phyloP scores from a whole-genome alignment of 1,140 invertebrate species.

The Tetraneura akinire region DNA sequence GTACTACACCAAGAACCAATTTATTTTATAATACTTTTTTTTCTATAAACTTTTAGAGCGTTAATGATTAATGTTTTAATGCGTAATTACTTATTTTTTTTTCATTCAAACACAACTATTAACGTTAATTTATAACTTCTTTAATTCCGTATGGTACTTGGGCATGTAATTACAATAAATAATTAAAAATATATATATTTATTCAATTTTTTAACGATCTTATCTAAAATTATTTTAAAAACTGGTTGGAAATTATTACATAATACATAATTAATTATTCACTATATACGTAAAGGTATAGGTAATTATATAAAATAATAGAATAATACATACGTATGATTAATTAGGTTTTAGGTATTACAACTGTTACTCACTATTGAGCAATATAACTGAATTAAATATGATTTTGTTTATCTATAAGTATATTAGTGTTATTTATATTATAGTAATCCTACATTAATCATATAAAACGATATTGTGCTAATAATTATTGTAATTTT shows the following conservation, averaged over 20 bases:
- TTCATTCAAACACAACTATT: neutral
- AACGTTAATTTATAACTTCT: neutral
- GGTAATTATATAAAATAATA: neutral
- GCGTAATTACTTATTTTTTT: neutral
- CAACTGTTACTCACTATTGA: neutral
- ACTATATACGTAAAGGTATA: neutral
- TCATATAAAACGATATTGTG: neutral
- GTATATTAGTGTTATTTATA: no score
- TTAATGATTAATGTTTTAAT: neutral
- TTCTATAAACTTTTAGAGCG: neutral
- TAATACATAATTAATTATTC: neutral
- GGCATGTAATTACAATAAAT: neutral
- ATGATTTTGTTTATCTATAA: no score
- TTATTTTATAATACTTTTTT: conserved; percentile 5
- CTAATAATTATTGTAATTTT: no score
- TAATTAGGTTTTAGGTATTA: neutral
- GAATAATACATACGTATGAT: neutral
- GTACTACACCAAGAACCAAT: neutral
- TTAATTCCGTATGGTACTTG: no score
- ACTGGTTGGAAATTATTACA: neutral
- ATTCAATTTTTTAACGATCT: neutral
- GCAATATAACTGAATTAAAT: neutral
- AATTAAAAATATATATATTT: conserved; percentile 6
- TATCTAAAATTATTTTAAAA: neutral
- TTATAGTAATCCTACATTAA: no score